Evolutionary conservation across 2,113 vertebrate species (phyloP).

Genomic region (Heloderma charlesbogerti): DNA sequence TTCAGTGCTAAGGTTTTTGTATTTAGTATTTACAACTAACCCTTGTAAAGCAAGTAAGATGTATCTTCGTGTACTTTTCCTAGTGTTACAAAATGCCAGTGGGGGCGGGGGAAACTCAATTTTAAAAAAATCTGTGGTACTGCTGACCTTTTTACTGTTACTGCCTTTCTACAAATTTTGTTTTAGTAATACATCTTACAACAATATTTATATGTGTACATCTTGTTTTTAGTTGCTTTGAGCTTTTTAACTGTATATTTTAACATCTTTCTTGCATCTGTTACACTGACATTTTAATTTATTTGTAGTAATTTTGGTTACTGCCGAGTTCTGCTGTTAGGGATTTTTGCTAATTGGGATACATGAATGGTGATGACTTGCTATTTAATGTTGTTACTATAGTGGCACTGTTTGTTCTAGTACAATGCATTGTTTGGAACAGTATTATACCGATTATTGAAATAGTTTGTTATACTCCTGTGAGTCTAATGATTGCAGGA

Average conservation of each 20-base stretch:
- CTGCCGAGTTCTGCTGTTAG: not conserved
- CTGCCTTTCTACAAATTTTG: not conserved
- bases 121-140: not conserved
- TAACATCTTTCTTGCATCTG: not conserved
- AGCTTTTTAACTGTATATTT: not conserved
- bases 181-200: slow-evolving; percentile 10
- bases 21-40: not conserved
- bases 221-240: not conserved
- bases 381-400: not conserved
- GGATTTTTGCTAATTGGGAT: not conserved
- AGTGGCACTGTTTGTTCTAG: not conserved
- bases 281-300: not conserved
- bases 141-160: not conserved
- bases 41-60: not conserved
- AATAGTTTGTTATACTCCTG: not conserved
- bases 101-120: slow-evolving; percentile 12
- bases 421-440: not conserved
- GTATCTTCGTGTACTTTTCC: not conserved
- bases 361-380: not conserved
- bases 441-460: not conserved
- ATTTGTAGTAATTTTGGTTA: not conserved
- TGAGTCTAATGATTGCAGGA: not conserved
- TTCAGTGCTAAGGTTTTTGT: not conserved
- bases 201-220: not conserved
- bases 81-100: slow-evolving; percentile 14